These are phyloP conservation scores for Ovis aries DNA, from an alignment of 2,113 vertebrate species.

Conservation along the genomic window ARS-UI_Ramb_v3.0 NC_056064.1:38284501-38285000, in stretches of 20 bases:
- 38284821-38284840: neutral
- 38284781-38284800: neutral
- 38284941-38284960: neutral
- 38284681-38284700: neutral
- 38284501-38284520: too few species aligned
- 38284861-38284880: neutral
- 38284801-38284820: neutral
- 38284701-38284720: neutral
- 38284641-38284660: neutral
- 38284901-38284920: neutral
- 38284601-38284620: neutral
- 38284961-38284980: neutral
- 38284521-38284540: too few species aligned
- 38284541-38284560: too few species aligned
- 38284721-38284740: neutral
- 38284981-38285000: neutral
- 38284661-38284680: neutral
- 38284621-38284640: neutral
- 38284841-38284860: neutral
- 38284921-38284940: neutral
- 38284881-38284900: neutral
- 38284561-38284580: too few species aligned
- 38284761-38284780: neutral
- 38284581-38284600: too few species aligned
- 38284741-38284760: neutral